These are phyloP conservation scores for Prenolepis imparis DNA, from an alignment of 2,888 invertebrate genomes.

Conservation along the genomic window DNA sequence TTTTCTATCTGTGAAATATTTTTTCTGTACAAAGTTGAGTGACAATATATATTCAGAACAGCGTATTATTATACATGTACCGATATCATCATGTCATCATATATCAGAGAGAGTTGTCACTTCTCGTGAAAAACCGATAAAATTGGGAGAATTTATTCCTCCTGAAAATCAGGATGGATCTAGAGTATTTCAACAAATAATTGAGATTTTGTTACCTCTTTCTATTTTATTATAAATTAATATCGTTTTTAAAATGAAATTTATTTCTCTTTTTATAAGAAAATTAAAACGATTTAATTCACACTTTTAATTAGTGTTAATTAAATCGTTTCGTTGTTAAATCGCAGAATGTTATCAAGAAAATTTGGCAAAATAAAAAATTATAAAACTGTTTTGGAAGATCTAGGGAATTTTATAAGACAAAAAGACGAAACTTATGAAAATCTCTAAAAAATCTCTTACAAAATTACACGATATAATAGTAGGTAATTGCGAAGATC, in stretches of 20 bases:
- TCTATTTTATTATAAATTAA: slow-evolving; percentile 5
- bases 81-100: slow-evolving; percentile 28
- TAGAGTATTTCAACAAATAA: slow-evolving; percentile 1
- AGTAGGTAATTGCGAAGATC: neutral
- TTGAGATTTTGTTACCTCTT: neutral
- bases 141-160: slow-evolving; percentile 21
- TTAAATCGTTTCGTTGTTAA: neutral
- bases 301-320: neutral
- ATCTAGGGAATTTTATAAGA: neutral
- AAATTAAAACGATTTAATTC: too few species aligned
- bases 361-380: neutral
- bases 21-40: neutral
- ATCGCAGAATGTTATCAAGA: neutral
- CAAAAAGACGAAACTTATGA: neutral
- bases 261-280: slow-evolving; percentile 3
- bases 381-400: neutral
- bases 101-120: slow-evolving; percentile 41
- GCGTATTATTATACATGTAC: slow-evolving; percentile 19
- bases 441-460: neutral
- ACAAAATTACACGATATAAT: neutral
- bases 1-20: slow-evolving; percentile 25
- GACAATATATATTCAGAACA: slow-evolving; percentile 29
- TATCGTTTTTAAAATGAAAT: neutral
- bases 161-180: neutral
- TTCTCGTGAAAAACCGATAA: slow-evolving; percentile 27